These are phyloP conservation scores for Pristionchus mayeri DNA, from an alignment of 2,888 invertebrate species.

Conservation along the genomic window DNA sequence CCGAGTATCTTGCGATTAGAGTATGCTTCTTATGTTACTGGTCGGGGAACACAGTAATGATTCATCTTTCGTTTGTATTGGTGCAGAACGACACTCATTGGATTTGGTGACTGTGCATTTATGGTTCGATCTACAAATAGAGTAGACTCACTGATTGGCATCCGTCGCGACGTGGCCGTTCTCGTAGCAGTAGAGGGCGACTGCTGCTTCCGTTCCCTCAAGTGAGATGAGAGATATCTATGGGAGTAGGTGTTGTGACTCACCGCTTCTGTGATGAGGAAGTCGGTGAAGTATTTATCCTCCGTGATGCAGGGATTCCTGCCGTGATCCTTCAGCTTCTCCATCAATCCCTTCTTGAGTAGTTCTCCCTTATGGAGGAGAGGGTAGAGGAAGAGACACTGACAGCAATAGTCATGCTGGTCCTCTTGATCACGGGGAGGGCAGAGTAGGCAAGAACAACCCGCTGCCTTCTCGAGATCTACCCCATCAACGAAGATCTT, in stretches of 20 bases:
- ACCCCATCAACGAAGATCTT: background rate
- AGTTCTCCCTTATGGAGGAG: background rate
- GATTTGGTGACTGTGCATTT: no score
- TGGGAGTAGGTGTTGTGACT: background rate
- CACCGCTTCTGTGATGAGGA: background rate
- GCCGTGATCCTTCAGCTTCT: background rate
- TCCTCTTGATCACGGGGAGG: background rate
- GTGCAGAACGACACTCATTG: no score
- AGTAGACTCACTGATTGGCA: background rate
- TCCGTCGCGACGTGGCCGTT: background rate
- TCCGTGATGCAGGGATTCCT: background rate
- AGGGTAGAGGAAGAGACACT: background rate
- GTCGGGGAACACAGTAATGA: background rate
- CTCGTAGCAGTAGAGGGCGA: background rate
- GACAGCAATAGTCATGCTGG: background rate
- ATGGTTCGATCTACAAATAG: no score
- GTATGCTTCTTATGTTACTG: background rate
- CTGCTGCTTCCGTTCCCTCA: background rate
- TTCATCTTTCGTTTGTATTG: background rate
- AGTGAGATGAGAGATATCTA: background rate
- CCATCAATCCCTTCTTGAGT: background rate
- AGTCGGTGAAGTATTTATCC: background rate
- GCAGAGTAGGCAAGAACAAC: background rate
- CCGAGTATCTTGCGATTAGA: no score
- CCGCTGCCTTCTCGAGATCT: background rate